Evolutionary conservation across 2,797 vertebrate species (phyloP), one percentile per base, ranked within the genome.

Genomic region (Graptemys geographica): DNA sequence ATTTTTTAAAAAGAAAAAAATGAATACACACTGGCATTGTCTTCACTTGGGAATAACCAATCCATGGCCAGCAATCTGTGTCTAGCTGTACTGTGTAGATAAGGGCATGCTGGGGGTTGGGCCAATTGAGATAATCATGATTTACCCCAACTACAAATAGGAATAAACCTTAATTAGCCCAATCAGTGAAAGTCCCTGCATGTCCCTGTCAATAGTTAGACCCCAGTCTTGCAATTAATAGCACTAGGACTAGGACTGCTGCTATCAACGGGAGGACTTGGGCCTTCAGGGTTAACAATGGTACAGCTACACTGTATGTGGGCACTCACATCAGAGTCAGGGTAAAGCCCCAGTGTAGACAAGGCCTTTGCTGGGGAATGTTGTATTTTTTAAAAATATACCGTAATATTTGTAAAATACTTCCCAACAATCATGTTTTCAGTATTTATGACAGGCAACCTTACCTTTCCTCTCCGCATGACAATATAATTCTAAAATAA

Each of bases 1-100:
- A 89, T 84, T 51, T 89, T 94, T 93, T 89, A 81, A 96, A 96
- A 41, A 33, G 69, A 82, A 87, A 95, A 93, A 93, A 95, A 59
- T 27, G 92, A 81, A 49, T 47, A 18, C 79, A 91, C 65, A 52
- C 25, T 11, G 37, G 62, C 33, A 18, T 49, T 88, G 72, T 57
- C 84, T 94, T 78, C 79, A 85, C 56, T 88, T 87, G 82, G 57
- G 84, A 93, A 49, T 80, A 65, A 95, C 18, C 57, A 79, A 37
- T 56, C 8, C 57, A 57, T 9, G 33, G 62, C 33, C 16, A 69
- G 33, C 16, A n/a, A n/a, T 69, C 19, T 69, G 62, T n/a, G 33
- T 69, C 62, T 69, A 65, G 33, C 33, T 65, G 31, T n/a, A 69
- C 18, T 69, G 33, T n/a, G 62, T 11, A n/a, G 23, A 81, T 5